These are phyloP conservation scores for Drosophila paranaensis DNA, from an alignment of 2,888 invertebrate species.

Conservation along the genomic window DNA sequence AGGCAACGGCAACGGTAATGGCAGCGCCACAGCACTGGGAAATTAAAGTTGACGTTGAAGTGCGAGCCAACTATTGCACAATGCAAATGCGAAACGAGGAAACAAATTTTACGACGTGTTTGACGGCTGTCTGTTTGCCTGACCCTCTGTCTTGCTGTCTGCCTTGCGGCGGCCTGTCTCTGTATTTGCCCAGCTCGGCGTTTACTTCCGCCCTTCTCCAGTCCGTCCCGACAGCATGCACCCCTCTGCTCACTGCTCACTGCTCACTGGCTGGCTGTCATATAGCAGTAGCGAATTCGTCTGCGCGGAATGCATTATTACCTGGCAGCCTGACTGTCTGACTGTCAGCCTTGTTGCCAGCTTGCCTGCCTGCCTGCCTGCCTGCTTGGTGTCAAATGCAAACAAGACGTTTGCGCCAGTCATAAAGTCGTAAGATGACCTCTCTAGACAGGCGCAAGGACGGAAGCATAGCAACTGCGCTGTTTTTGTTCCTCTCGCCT, in stretches of 20 bases:
- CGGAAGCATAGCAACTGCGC: conserved; percentile 8
- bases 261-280: conserved; percentile 59
- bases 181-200: conserved; percentile 46
- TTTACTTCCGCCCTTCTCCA: conserved; percentile 68
- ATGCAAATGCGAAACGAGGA: conserved; percentile 73
- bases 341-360: conserved; percentile 36
- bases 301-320: conserved; percentile 72
- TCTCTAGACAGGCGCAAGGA: conserved; percentile 40
- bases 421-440: conserved; percentile 70
- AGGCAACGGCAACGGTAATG: conserved; percentile 18
- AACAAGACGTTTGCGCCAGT: conserved; percentile 77
- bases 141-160: conserved; percentile 18
- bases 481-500: conserved; percentile 6
- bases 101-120: conserved; percentile 82
- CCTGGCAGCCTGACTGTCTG: conserved; percentile 54
- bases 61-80: conserved; percentile 57
- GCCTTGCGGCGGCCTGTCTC: conserved; percentile 7
- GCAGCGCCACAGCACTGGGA: conserved; percentile 9
- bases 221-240: conserved; percentile 25
- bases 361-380: conserved; percentile 19
- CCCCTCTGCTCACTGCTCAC: conserved; percentile 31
- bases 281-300: conserved; percentile 14
- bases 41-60: conserved; percentile 42
- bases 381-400: conserved; percentile 68
- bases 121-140: conserved; percentile 74